Conservation (phyloP, 2,113 vertebrate genomes). For the Lynx canadensis region DNA sequence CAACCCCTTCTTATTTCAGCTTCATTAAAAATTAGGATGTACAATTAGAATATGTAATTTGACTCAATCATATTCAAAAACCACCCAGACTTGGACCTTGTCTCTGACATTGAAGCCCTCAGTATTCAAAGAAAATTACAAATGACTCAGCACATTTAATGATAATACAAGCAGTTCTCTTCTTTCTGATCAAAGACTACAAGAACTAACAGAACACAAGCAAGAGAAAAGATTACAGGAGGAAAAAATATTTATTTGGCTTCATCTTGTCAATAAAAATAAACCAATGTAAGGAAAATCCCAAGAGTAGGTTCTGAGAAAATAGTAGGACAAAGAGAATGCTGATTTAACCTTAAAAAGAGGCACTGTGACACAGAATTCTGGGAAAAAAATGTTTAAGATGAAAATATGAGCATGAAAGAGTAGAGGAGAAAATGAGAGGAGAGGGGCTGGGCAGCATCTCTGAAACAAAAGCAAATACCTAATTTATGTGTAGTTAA, state of each 20-base stretch:
- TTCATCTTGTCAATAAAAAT: slow-evolving; percentile 30
- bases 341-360: background rate
- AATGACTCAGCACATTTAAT: slow-evolving; percentile 72
- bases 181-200: slow-evolving; percentile 34
- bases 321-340: background rate
- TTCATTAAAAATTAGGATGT: slow-evolving; percentile 70
- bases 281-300: background rate
- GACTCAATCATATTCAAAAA: slow-evolving; percentile 65
- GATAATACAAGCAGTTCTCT: background rate
- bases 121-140: slow-evolving; percentile 66
- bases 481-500: background rate
- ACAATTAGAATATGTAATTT: slow-evolving; percentile 73
- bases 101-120: slow-evolving; percentile 55
- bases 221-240: background rate
- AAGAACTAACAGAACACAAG: background rate
- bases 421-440: background rate
- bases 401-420: background rate
- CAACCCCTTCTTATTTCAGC: slow-evolving; percentile 60
- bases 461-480: background rate
- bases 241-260: background rate
- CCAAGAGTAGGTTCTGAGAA: background rate
- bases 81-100: slow-evolving; percentile 27
- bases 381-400: background rate
- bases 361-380: background rate
- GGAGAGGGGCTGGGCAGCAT: background rate